Evolutionary conservation across 1,140 invertebrate genomes (phyloP), one percentile per base, ranked within the genome.

Genomic region (Lineus longissimus): DNA sequence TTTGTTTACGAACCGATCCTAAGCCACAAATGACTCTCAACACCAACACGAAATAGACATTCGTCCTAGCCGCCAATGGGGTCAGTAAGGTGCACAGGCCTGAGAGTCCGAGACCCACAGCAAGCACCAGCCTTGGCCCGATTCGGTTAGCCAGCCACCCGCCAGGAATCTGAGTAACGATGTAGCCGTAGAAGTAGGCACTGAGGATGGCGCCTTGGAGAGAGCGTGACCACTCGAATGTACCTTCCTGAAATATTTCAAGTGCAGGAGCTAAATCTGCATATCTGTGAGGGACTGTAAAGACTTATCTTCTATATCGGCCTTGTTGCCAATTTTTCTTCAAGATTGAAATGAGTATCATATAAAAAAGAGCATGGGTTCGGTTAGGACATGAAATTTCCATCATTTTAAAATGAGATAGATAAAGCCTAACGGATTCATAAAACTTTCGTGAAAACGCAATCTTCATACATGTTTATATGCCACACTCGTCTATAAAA

Each of bases 171-270:
- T 83, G 80, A 15, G 79, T 76, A 4, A 77, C 55, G 9, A 82
- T 65, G 63, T 83, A 83, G 41, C 81, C 81, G 71, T 75, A 78
- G 73, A 82, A 83, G 67, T 80, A 82, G 9, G 80, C 67, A 2
- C 77, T 75, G 6, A 82, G 61, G n/a, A 82, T 75, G 2, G 73
- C 60, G 0, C 80, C 80, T 65, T 82, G 81, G 15, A 69, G 61
- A 17, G 68, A 67, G 59, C 81, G 79, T 36, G 72, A 63, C 81
- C 81, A 83, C 0, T 65, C 55, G 61, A 80, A 75, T 27, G 67
- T 69, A 6, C 81, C 81, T 65, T 76, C 76, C 78, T 81, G 63
- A 25, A 67, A 60, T 29, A 59, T n/a, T n/a, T n/a, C n/a, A 36
- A 36, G 33, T 7, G 6, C 15, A 36, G 33, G 15, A 36, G 15